Conservation (phyloP, 2,888 invertebrate genomes). For the Acleris holmiana region DNA sequence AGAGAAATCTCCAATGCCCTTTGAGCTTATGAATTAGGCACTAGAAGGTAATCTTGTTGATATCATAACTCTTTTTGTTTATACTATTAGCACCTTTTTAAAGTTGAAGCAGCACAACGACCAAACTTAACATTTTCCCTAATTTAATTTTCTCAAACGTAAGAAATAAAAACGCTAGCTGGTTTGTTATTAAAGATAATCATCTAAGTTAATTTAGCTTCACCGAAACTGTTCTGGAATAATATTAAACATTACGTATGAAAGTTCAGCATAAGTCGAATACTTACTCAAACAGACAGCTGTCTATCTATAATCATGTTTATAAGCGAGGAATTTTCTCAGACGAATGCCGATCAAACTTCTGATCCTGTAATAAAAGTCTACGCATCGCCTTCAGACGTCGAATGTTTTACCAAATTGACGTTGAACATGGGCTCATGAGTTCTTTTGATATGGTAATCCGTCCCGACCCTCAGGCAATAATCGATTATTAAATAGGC, state of each 20-base stretch:
- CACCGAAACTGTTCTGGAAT: too few relatives aligned
- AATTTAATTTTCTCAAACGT: too few relatives aligned
- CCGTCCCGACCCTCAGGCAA: constrained; percentile 65
- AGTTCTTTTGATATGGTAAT: constrained; percentile 82
- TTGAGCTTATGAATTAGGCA: too few relatives aligned
- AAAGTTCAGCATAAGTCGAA: constrained; percentile 19
- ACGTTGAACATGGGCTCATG: constrained; percentile 70
- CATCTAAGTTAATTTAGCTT: neutral
- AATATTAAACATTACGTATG: neutral
- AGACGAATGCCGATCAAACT: constrained; percentile 55
- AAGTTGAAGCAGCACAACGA: too few relatives aligned
- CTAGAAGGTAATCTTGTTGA: too few relatives aligned
- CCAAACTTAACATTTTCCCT: too few relatives aligned
- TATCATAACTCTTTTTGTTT: too few relatives aligned
- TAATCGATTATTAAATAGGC: constrained; percentile 81
- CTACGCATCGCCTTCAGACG: constrained; percentile 56
- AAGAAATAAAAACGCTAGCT: too few relatives aligned
- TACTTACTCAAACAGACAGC: constrained; percentile 32
- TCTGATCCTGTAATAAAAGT: constrained; percentile 49
- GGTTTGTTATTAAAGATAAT: neutral
- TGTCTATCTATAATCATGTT: constrained; percentile 33
- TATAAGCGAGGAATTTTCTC: constrained; percentile 47
- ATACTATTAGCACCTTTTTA: too few relatives aligned
- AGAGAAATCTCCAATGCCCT: too few relatives aligned
- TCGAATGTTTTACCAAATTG: constrained; percentile 74